Percentiles rank a stretch among this genome's conserved stretches.
Conservation (phyloP, 2,797 vertebrate genomes). For the Xenopus petersii region DNA sequence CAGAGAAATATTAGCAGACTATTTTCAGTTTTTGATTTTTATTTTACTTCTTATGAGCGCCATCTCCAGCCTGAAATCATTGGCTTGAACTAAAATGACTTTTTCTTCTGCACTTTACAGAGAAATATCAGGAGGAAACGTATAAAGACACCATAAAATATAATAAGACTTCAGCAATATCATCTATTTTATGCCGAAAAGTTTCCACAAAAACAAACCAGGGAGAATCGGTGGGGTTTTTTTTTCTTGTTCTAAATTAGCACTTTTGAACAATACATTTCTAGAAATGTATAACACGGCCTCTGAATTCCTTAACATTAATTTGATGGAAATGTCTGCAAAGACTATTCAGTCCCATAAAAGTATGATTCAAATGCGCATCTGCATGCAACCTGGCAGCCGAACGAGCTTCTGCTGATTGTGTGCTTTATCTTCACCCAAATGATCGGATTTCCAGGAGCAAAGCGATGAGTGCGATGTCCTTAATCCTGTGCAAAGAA, state of each 20-base stretch:
- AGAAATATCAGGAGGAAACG: background rate
- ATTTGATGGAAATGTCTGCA: slow-evolving; percentile 20
- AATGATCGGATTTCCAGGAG: slow-evolving; percentile 21
- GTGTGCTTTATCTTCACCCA: slow-evolving; percentile 15
- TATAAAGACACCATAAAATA: background rate
- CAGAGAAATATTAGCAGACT: too few relatives aligned
- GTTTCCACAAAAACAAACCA: background rate
- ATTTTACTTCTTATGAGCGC: background rate
- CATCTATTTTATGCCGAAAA: background rate
- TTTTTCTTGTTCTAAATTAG: background rate
- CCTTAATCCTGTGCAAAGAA: slow-evolving; percentile 6
- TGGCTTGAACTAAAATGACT: background rate
- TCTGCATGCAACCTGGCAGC: slow-evolving; percentile 18
- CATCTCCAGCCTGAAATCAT: background rate
- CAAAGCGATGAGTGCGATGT: slow-evolving; percentile 15
- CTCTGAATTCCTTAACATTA: slow-evolving; percentile 14
- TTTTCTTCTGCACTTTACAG: too few relatives aligned
- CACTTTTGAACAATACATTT: slow-evolving; percentile 12
- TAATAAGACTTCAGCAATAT: background rate
- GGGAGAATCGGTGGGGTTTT: background rate
- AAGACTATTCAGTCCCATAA: slow-evolving; percentile 15
- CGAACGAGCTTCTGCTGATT: slow-evolving; percentile 19
- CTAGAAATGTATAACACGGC: background rate
- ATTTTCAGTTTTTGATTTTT: too few relatives aligned
- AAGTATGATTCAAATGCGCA: slow-evolving; percentile 28